These are phyloP conservation scores for Heterohyrax brucei DNA, from an alignment of 2,797 vertebrate species.

Conservation along the genomic window DNA sequence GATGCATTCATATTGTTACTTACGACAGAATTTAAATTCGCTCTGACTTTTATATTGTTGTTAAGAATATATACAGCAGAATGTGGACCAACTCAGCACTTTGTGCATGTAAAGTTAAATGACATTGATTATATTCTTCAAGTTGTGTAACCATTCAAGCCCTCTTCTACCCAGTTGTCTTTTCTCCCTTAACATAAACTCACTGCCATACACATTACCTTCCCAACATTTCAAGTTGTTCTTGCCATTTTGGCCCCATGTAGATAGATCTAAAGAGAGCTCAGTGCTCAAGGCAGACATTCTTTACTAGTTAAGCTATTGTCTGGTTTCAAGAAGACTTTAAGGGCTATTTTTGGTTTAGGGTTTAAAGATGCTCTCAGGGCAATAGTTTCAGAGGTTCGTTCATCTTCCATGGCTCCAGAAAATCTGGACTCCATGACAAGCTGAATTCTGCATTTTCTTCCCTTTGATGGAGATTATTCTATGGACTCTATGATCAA, in stretches of 20 bases:
- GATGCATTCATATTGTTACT: not conserved
- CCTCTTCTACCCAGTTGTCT: not conserved
- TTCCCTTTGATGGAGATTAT: not conserved
- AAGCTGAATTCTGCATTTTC: not conserved
- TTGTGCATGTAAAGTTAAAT: not conserved
- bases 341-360: not conserved
- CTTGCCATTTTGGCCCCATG: not conserved
- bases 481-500: not conserved
- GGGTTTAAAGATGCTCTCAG: not conserved
- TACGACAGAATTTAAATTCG: slow-evolving; percentile 16
- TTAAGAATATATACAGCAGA: not conserved
- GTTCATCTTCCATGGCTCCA: not conserved
- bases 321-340: not conserved
- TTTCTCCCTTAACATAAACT: not conserved
- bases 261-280: not conserved
- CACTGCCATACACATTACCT: not conserved
- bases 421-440: not conserved
- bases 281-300: not conserved
- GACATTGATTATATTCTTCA: not conserved
- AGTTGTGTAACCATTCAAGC: not conserved
- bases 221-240: not conserved
- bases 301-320: not conserved
- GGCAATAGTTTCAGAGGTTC: not conserved
- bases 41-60: not conserved
- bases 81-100: not conserved